A percentile compares a stretch with the other conserved stretches of the same genome.
These are phyloP conservation scores for Trypoxylus dichotomus DNA, from an alignment of 1,140 invertebrate species.

Conservation along the genomic window DNA sequence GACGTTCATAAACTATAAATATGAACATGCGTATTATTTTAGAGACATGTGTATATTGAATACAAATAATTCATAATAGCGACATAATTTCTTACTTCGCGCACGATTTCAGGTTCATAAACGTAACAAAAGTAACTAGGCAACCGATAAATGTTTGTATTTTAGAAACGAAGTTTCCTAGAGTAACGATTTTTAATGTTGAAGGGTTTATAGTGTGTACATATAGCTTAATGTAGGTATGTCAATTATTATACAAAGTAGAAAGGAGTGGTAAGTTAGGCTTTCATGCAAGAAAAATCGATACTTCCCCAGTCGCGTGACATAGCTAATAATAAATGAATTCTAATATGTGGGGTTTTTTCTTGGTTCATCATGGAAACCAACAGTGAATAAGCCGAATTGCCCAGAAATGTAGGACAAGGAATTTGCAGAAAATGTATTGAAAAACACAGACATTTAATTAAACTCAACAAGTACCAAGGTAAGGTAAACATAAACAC, in stretches of 20 bases:
- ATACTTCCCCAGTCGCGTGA: constrained; percentile 36
- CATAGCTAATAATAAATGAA: constrained; percentile 36
- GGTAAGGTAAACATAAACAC: background rate
- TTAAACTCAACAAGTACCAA: background rate
- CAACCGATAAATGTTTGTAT: background rate
- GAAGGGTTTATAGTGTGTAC: background rate
- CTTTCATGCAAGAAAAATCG: constrained; percentile 39
- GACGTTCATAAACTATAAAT: too few relatives aligned
- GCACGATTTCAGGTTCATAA: too few relatives aligned
- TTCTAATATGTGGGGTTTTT: constrained; percentile 27
- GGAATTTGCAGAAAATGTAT: background rate
- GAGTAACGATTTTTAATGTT: background rate
- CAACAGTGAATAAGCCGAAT: constrained; percentile 13
- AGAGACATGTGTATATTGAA: too few relatives aligned
- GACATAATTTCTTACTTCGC: background rate
- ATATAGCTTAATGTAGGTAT: constrained; percentile 9
- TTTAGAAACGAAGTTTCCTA: background rate
- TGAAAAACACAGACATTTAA: background rate
- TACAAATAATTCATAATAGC: background rate
- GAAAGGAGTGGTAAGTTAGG: constrained; percentile 37
- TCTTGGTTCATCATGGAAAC: constrained; percentile 28
- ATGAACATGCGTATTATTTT: background rate
- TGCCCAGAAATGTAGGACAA: background rate
- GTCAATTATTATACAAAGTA: constrained; percentile 21
- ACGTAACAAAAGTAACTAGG: background rate